phyloP scores from a whole-genome alignment of 2,888 invertebrate genomes.

The Phyto melanocephala region DNA sequence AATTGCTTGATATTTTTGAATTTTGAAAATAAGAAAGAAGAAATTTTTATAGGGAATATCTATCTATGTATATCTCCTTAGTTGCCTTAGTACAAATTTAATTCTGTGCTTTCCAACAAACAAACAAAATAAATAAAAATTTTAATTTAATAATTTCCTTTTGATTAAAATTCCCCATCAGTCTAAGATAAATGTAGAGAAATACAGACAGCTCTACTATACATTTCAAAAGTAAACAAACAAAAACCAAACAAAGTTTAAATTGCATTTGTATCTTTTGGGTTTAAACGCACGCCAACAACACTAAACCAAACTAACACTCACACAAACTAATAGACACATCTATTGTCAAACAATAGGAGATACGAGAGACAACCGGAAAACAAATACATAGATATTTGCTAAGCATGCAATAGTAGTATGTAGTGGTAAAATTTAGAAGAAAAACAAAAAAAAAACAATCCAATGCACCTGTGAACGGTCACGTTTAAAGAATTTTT shows the following conservation, averaged over 20 bases:
- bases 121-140: not conserved
- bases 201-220: slow-evolving; percentile 15
- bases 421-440: not conserved
- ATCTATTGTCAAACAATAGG: not conserved
- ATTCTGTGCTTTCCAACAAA: not conserved
- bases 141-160: not conserved
- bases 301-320: not conserved
- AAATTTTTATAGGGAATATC: too few relatives aligned
- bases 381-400: slow-evolving; percentile 46
- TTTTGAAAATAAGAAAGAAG: too few relatives aligned
- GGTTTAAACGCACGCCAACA: slow-evolving; percentile 16
- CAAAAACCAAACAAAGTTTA: slow-evolving; percentile 28
- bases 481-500: slow-evolving; percentile 57
- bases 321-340: not conserved
- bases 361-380: slow-evolving; percentile 6
- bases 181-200: not conserved
- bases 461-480: slow-evolving; percentile 61
- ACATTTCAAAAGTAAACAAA: not conserved
- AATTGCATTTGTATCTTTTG: slow-evolving; percentile 35
- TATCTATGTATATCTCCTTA: not conserved
- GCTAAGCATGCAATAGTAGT: not conserved
- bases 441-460: slow-evolving; percentile 10
- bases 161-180: not conserved
- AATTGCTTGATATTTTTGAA: too few relatives aligned
- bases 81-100: not conserved